Base-by-base conservation (phyloP, 1,140 invertebrate species). In the Drosophila burlai region DNA sequence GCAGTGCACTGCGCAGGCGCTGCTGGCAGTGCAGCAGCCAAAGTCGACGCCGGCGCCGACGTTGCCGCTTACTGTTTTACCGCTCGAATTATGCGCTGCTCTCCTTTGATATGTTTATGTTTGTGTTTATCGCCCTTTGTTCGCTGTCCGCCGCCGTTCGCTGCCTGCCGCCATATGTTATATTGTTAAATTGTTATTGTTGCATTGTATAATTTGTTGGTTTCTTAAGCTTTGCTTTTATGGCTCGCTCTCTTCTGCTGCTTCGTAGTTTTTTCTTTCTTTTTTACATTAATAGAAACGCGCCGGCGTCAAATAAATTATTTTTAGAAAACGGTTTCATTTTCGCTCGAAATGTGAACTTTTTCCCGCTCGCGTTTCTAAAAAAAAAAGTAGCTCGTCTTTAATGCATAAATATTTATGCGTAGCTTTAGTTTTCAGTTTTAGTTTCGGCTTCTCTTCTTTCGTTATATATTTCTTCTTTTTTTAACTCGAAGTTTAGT, bases 291-390 rank as follows among this genome's bases (percentile, higher is more conserved):
- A 55, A 80, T 80, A 61, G 46, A 75, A 76, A 71, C 54, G 29
- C 45, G 31, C 38, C 21, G 29, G 43, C 31, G 46, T 64, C 54
- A 80, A 57, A 80, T 81, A 84, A 87, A 89, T 78, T 84, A 87
- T 87, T 89, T 83, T 81, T 81, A 87, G 77, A 79, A 90, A 87
- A 84, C 78, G 74, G 84, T 89, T 81, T 89, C 85, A 81, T 81
- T 87, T 87, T 81, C 71, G 61, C 52, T 60, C n/a, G 43, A 52
- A 47, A 47, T 47, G 46, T 45, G 16, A 52, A 54, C 66, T 52
- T 34, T 69, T 49, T 50, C 31, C 21, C 11, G 24, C 38, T 63
- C 52, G 47, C 60, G 42, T 61, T 66, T 63, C 46, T 54, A 62
- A 62, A 62, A 50, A 59, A 55, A 55, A 55, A 21, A 64, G 16